phyloP scores from a whole-genome alignment of 2,888 invertebrate genomes.

The Unio pictorum region DNA sequence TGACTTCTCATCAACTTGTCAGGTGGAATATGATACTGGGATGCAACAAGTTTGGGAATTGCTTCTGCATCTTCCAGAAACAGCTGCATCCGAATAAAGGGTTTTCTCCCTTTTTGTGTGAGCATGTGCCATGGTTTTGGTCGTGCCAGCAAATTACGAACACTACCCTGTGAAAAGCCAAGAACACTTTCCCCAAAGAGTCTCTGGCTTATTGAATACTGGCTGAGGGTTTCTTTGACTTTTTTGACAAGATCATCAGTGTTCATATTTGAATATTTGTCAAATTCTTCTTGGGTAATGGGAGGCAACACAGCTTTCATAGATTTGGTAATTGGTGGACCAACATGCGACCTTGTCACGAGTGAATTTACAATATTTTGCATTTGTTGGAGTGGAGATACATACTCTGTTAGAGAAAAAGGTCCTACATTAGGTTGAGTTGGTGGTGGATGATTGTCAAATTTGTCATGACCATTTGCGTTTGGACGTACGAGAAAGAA shows the following conservation, averaged over 20 bases:
- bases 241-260: constrained; percentile 98
- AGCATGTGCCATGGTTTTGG: constrained; percentile 99
- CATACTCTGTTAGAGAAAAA: constrained; percentile 76
- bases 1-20: constrained; percentile 93
- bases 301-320: constrained; percentile 97
- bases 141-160: constrained; percentile 95
- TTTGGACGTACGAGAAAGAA: constrained; percentile 88
- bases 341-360: constrained; percentile 80
- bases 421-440: constrained; percentile 30
- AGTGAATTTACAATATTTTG: constrained; percentile 97
- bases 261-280: constrained; percentile 96
- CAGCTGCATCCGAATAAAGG: constrained; percentile 78
- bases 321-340: constrained; percentile 76
- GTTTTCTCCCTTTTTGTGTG: constrained; percentile 95
- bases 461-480: constrained; percentile 56
- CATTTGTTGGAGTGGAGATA: constrained; percentile 96
- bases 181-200: constrained; percentile 98
- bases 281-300: constrained; percentile 98
- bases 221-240: constrained; percentile 73
- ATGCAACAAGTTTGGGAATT: constrained; percentile 93
- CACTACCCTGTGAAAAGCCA: constrained; percentile 82
- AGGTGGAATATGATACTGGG: constrained; percentile 97
- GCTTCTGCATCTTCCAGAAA: constrained; percentile 97
- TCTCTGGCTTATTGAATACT: constrained; percentile 87
- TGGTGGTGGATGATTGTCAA: constrained; percentile 75